Percentiles rank a stretch among this genome's conserved stretches.
phyloP scores from a whole-genome alignment of 2,113 vertebrate genomes.

The Caracal caracal region DNA sequence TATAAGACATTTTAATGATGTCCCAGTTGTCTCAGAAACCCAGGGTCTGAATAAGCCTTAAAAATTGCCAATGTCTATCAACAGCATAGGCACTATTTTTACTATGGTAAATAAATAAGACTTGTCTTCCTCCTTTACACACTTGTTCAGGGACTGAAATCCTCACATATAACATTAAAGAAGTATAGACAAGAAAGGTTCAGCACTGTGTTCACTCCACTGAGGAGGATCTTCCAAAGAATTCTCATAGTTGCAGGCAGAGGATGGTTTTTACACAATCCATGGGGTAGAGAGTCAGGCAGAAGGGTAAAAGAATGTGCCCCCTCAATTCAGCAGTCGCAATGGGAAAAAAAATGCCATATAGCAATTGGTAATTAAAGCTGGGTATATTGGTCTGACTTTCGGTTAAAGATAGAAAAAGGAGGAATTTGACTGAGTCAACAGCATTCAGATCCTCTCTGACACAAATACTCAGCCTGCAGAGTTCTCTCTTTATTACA shows the following conservation, averaged over 20 bases:
- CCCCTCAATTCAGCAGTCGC: not conserved
- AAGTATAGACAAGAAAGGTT: not conserved
- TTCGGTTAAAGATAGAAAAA: not conserved
- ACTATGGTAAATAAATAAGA: not conserved
- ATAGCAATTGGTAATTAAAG: not conserved
- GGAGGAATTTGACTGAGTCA: not conserved
- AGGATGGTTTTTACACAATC: not conserved
- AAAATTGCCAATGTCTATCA: not conserved
- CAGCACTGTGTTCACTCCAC: not conserved
- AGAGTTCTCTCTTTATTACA: not conserved
- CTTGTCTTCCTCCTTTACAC: not conserved
- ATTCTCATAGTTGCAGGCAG: no score
- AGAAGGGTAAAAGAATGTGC: not conserved
- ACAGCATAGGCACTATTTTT: not conserved
- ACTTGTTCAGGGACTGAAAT: not conserved
- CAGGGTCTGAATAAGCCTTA: not conserved
- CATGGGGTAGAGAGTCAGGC: not conserved
- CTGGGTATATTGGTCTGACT: not conserved
- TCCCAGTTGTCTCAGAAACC: not conserved
- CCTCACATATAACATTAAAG: not conserved
- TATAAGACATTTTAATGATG: not conserved
- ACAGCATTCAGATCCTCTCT: not conserved
- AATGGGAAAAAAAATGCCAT: not conserved
- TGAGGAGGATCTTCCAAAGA: not conserved
- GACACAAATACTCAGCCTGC: not conserved